Percentiles rank a stretch among this genome's conserved stretches.
Conservation (phyloP, 2,113 vertebrate genomes). For the cattle (Bos taurus) region DNA sequence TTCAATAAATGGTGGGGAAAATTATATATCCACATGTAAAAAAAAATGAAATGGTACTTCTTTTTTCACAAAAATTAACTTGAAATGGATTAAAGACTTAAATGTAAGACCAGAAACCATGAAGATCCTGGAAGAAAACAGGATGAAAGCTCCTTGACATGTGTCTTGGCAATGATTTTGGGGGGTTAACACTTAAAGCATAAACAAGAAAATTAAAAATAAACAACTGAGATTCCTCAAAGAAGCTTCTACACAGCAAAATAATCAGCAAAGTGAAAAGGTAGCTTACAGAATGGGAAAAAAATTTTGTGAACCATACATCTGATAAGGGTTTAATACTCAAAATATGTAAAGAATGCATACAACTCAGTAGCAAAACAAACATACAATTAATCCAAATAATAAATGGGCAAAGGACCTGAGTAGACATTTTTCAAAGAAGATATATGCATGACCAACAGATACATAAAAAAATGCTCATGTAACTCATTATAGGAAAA, state of each 20-base stretch:
- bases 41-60: not conserved
- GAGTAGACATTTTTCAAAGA: not conserved
- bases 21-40: not conserved
- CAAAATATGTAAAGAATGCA: not conserved
- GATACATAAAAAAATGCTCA: not conserved
- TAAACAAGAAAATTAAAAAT: not conserved
- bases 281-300: not conserved
- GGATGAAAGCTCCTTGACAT: not conserved
- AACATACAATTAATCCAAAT: not conserved
- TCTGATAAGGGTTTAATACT: not conserved
- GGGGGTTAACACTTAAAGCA: not conserved
- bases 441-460: not conserved
- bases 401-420: not conserved
- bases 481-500: not conserved
- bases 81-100: not conserved
- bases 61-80: not conserved
- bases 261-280: not conserved
- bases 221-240: not conserved
- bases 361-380: not conserved
- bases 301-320: not conserved
- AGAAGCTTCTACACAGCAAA: not conserved
- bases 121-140: not conserved
- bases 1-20: not conserved
- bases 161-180: not conserved
- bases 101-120: not conserved